Conservation (phyloP, 2,888 invertebrate genomes). For the Invenusta paracnida region DNA sequence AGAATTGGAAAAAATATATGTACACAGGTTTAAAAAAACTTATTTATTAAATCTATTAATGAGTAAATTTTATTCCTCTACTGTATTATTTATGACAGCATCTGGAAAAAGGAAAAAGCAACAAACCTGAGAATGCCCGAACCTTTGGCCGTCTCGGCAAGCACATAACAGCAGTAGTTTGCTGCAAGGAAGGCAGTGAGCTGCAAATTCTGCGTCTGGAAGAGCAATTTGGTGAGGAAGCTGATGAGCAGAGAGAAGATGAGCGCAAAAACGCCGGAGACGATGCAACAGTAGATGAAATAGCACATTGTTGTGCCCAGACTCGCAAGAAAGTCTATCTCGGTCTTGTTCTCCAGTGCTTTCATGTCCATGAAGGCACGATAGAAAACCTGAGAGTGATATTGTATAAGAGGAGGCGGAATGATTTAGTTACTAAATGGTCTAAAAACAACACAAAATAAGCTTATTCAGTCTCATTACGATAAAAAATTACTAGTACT, state of each 20-base stretch:
- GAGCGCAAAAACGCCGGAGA: not conserved
- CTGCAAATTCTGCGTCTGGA: conserved; percentile 9
- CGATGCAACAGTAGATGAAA: conserved; percentile 1
- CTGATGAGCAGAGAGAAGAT: conserved; percentile 26
- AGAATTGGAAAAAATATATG: too few species aligned
- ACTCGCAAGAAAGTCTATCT: conserved; percentile 18
- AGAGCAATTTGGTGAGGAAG: conserved; percentile 25
- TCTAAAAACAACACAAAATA: too few species aligned
- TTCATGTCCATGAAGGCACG: conserved; percentile 34
- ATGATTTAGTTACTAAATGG: too few species aligned
- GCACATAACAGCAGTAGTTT: not conserved
- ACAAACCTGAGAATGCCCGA: conserved; percentile 7
- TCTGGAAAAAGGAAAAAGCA: too few species aligned
- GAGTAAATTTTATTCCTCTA: too few species aligned
- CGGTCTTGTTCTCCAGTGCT: not conserved
- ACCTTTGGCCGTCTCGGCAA: conserved; percentile 8
- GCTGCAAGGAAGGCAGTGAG: not conserved
- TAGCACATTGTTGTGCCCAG: not conserved
- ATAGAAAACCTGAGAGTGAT: conserved; percentile 11
- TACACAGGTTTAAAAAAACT: too few species aligned
- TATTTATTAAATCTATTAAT: too few species aligned
- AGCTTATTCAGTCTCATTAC: too few species aligned
- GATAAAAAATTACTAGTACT: too few species aligned
- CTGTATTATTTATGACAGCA: too few species aligned
- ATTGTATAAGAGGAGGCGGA: not conserved